These are phyloP conservation scores for Oxyteleia sp. DNA, from an alignment of 2,888 invertebrate species.

Conservation along the genomic window DNA sequence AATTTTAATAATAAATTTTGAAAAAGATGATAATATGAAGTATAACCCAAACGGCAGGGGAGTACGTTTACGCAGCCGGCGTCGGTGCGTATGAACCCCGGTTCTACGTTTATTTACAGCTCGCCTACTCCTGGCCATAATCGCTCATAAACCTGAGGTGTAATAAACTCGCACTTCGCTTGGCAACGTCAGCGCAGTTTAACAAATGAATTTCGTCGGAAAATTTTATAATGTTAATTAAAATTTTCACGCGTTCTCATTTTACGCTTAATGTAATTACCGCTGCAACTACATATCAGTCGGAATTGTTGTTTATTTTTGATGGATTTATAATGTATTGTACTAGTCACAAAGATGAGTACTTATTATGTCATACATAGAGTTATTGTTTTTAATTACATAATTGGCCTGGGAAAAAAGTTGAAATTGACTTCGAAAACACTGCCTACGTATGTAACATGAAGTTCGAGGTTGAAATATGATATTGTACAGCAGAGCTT, in stretches of 20 bases:
- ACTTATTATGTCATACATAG: neutral
- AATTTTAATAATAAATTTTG: no score
- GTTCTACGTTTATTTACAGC: slow-evolving; percentile 59
- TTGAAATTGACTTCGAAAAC: neutral
- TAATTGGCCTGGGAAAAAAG: neutral
- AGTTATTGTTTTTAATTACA: neutral
- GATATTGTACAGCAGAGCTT: slow-evolving; percentile 17
- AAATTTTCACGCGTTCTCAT: slow-evolving; percentile 2
- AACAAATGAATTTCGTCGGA: slow-evolving; percentile 21
- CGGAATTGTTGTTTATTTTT: neutral
- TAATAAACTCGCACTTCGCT: slow-evolving; percentile 50
- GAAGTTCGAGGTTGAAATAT: slow-evolving; percentile 24
- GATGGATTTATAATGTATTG: slow-evolving; percentile 4
- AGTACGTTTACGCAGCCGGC: no score
- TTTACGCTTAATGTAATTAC: slow-evolving; percentile 7
- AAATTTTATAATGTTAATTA: slow-evolving; percentile 11
- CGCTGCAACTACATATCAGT: neutral
- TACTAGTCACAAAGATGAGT: neutral
- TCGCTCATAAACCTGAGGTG: slow-evolving; percentile 56
- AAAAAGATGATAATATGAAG: no score
- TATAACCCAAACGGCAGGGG: no score
- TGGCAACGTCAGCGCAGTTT: slow-evolving; percentile 29
- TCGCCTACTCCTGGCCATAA: slow-evolving; percentile 55
- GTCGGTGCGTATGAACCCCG: slow-evolving; percentile 56
- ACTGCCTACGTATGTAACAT: slow-evolving; percentile 6